Evolutionary conservation across 1,140 invertebrate genomes (phyloP).

Genomic region (Magallana ariakensis): DNA sequence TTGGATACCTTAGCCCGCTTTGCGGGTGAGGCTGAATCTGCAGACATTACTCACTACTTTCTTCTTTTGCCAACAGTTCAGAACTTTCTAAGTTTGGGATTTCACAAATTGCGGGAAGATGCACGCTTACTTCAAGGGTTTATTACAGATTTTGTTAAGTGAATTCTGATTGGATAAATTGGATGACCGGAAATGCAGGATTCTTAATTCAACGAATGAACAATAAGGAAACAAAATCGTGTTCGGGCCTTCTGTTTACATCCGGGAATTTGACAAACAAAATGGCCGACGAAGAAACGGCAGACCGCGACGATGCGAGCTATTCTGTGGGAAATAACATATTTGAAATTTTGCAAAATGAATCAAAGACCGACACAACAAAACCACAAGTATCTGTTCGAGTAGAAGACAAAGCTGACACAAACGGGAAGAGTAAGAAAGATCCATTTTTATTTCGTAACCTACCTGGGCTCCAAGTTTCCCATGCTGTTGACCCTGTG

Average conservation of each 20-base stretch:
- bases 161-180: conserved; percentile 57
- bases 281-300: conserved; percentile 80
- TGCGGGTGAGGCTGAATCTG: conserved; percentile 58
- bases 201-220: conserved; percentile 59
- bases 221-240: conserved; percentile 30
- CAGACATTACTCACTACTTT: conserved; percentile 56
- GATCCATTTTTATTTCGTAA: conserved; percentile 74
- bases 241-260: conserved; percentile 44
- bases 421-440: conserved; percentile 67
- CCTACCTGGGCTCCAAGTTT: conserved; percentile 75
- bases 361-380: conserved; percentile 52
- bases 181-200: conserved; percentile 44
- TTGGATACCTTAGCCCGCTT: conserved; percentile 60
- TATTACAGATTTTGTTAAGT: neutral
- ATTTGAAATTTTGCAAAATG: conserved; percentile 69
- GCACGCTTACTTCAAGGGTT: conserved; percentile 28
- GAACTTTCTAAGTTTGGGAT: neutral
- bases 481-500: conserved; percentile 56
- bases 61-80: neutral
- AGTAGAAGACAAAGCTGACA: conserved; percentile 70
- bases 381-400: conserved; percentile 45
- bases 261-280: conserved; percentile 75
- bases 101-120: conserved; percentile 45
- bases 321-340: conserved; percentile 60
- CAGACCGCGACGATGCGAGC: conserved; percentile 58